Conservation (phyloP, 2,888 invertebrate species). For the Philopedon plagiatum region DNA sequence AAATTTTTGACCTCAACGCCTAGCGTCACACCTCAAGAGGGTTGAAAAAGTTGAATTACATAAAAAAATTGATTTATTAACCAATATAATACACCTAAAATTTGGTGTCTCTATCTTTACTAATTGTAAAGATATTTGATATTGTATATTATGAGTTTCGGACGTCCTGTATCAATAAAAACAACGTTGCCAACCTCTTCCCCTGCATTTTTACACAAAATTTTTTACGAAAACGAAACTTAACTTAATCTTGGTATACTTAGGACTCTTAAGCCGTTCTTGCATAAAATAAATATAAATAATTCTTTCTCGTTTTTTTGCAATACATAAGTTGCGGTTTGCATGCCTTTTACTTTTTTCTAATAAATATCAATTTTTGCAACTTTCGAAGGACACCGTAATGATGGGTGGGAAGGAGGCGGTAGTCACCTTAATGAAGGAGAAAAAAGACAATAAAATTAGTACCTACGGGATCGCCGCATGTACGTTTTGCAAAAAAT, state of each 20-base stretch:
- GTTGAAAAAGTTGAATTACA: too few relatives aligned
- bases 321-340: slow-evolving; percentile 16
- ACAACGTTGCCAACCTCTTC: too few relatives aligned
- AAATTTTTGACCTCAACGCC: too few relatives aligned
- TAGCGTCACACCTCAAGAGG: too few relatives aligned
- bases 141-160: too few relatives aligned
- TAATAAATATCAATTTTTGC: slow-evolving; percentile 38
- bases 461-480: neutral
- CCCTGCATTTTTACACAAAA: too few relatives aligned
- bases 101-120: too few relatives aligned
- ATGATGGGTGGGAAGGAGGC: slow-evolving; percentile 30
- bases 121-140: too few relatives aligned
- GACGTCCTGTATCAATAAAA: too few relatives aligned
- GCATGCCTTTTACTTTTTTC: slow-evolving; percentile 38
- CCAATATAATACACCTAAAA: too few relatives aligned
- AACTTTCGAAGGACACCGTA: slow-evolving; percentile 31
- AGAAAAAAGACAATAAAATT: slow-evolving; percentile 15
- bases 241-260: neutral
- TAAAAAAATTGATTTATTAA: too few relatives aligned
- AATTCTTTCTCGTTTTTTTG: slow-evolving; percentile 20
- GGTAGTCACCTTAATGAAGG: neutral
- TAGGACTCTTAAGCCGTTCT: slow-evolving; percentile 13
- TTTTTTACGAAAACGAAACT: too few relatives aligned
- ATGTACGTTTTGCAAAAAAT: neutral
- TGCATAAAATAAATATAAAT: slow-evolving; percentile 14